Evolutionary conservation across 1,140 invertebrate genomes (phyloP).

Genomic region (Chymomyza costata): DNA sequence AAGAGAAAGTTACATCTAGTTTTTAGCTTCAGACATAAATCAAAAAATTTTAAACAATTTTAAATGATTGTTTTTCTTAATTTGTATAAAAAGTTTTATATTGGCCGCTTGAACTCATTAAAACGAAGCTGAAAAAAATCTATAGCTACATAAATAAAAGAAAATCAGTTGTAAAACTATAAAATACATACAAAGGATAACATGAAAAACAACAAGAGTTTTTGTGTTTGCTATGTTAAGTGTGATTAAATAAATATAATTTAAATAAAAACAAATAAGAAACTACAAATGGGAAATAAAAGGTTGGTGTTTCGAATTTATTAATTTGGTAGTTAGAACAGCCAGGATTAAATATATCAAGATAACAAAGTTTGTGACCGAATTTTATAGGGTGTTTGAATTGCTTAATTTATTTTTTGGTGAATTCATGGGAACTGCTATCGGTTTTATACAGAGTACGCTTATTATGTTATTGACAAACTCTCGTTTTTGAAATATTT

Average conservation of each 20-base stretch:
- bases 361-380: too few relatives aligned
- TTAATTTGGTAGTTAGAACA: too few relatives aligned
- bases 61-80: slow-evolving; percentile 17
- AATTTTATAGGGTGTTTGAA: too few relatives aligned
- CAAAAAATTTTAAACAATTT: slow-evolving; percentile 12
- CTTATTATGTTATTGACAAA: too few relatives aligned
- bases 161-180: slow-evolving; percentile 60
- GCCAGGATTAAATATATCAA: too few relatives aligned
- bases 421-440: too few relatives aligned
- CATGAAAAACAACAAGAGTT: slow-evolving; percentile 40
- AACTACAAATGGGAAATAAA: too few relatives aligned
- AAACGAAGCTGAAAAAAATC: slow-evolving; percentile 48
- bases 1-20: not conserved
- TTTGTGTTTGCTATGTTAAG: slow-evolving; percentile 65
- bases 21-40: slow-evolving; percentile 12
- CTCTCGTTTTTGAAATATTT: too few relatives aligned
- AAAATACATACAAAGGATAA: slow-evolving; percentile 38
- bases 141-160: too few relatives aligned
- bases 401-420: too few relatives aligned
- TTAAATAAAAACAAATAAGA: slow-evolving; percentile 44
- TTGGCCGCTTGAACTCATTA: slow-evolving; percentile 28
- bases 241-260: slow-evolving; percentile 71
- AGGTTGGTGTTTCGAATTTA: too few relatives aligned
- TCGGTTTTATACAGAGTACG: too few relatives aligned
- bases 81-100: slow-evolving; percentile 33